Base-by-base conservation (phyloP, 2,797 vertebrate genomes). In the Urophycis tenuis region DNA sequence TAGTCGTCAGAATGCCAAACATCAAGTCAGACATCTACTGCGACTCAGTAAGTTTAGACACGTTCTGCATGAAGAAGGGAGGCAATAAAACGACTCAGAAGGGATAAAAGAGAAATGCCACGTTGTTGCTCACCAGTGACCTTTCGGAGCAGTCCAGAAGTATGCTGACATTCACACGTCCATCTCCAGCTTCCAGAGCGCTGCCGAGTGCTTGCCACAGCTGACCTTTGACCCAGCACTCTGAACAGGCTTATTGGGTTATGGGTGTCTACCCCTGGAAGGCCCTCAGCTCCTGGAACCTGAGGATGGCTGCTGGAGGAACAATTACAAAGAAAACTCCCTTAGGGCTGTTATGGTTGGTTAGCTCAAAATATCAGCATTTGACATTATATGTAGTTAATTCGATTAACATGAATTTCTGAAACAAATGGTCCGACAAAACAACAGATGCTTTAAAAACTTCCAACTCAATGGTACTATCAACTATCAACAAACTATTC, bases 201-300 rank as follows among this genome's bases (percentile, higher is more conserved):
- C 60, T 29, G 60, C 60, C 29, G 60, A n/a, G 14, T 25, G 25
- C 25, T 53, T 3, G 19, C 75, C 79, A 45, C 12, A 82, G 79
- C 72, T 86, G 83, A 88, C 87, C 89, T 89, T 60, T 87, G 85
- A 87, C 6, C 85, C 80, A 7, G 67, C 12, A 82, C 85, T 67
- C 79, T 85, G 90, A 90, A 90, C 83, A 86, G 77, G 81, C 80
- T 88, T 87, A 84, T 83, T 85, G 74, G 80, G 81, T 87, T 90
- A 84, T 82, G 82, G 85, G 69, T 33, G 69, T 22, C 64, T 53
- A 19, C 67, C 29, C 34, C 73, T 53, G 17, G 31, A 33, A 19
- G 69, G 69, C 60, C n/a, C 25, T 67, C 29, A 25, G 60, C 25
- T 64, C 60, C 4, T 31, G 36, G 72, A 77, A 81, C 83, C 86